Percentiles rank a stretch among this genome's conserved stretches.
Conservation (phyloP, 1,140 invertebrate species). For the Drosophila kurseongensis region DNA sequence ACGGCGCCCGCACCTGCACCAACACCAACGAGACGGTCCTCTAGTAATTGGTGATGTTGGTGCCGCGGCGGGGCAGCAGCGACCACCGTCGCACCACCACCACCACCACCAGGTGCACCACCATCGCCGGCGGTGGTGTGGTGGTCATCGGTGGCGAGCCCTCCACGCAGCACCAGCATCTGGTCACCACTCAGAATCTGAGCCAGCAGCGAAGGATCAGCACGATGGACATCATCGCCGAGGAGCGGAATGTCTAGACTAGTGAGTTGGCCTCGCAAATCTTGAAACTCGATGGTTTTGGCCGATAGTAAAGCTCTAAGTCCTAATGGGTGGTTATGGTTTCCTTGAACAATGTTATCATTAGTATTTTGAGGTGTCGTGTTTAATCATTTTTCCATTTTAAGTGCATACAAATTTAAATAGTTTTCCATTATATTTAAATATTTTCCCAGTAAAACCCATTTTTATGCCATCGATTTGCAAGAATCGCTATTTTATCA, state of each 20-base stretch:
- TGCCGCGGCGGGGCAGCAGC: conserved; percentile 75
- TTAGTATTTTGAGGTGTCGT: no score
- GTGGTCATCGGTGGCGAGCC: conserved; percentile 3
- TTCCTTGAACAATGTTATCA: no score
- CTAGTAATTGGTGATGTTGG: conserved; percentile 86
- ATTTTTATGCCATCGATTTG: no score
- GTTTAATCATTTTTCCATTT: no score
- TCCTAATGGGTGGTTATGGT: no score
- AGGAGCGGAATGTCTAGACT: conserved; percentile 66
- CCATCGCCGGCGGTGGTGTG: conserved; percentile 1
- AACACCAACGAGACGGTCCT: conserved; percentile 93
- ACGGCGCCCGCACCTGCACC: conserved; percentile 91
- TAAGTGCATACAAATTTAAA: no score
- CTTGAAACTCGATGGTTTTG: no score
- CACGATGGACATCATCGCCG: conserved; percentile 67
- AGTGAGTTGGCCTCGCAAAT: no score
- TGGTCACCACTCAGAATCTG: background rate
- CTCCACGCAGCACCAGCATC: conserved; percentile 44
- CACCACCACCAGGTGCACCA: conserved; percentile 43
- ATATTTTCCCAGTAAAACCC: no score
- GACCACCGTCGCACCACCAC: conserved; percentile 55
- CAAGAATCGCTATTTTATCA: no score
- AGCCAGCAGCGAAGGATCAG: conserved; percentile 60
- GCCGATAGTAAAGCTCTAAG: no score
- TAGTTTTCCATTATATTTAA: no score